These are phyloP conservation scores for Apis florea DNA, from an alignment of 1,140 invertebrate species.

Conservation along the genomic window DNA sequence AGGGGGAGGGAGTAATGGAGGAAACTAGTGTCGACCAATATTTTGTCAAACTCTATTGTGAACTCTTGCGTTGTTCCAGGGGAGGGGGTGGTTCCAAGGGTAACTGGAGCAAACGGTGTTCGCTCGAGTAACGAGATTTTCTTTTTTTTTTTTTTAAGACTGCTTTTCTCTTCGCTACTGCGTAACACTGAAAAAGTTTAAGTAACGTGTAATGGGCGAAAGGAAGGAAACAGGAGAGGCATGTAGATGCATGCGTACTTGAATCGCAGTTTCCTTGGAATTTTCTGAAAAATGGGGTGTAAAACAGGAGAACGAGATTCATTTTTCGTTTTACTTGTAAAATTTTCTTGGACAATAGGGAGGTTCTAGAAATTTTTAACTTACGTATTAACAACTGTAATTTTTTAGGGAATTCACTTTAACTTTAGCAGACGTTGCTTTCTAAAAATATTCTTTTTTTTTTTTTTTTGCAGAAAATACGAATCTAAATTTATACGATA, in stretches of 20 bases:
- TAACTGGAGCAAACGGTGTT: not conserved
- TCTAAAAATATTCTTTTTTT: too few species aligned
- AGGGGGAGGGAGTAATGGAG: not conserved
- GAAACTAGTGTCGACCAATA: not conserved
- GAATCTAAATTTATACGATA: too few species aligned
- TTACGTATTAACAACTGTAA: not conserved
- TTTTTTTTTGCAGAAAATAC: too few species aligned
- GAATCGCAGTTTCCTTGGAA: not conserved
- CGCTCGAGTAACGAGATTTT: not conserved
- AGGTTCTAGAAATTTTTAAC: not conserved
- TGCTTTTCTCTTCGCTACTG: not conserved
- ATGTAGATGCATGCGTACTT: not conserved
- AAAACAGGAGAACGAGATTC: not conserved
- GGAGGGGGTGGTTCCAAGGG: not conserved
- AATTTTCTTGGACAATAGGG: not conserved
- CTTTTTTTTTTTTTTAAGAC: not conserved
- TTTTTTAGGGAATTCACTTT: not conserved
- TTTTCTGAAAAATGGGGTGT: not conserved
- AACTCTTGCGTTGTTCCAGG: too few species aligned
- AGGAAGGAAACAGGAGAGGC: not conserved
- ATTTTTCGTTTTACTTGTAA: not conserved
- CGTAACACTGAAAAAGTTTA: not conserved
- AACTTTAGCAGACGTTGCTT: too few species aligned
- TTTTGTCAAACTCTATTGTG: conserved; percentile 5
- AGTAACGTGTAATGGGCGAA: not conserved